phyloP scores from a whole-genome alignment of 1,140 invertebrate species.

The Drosophila navojoa region DNA sequence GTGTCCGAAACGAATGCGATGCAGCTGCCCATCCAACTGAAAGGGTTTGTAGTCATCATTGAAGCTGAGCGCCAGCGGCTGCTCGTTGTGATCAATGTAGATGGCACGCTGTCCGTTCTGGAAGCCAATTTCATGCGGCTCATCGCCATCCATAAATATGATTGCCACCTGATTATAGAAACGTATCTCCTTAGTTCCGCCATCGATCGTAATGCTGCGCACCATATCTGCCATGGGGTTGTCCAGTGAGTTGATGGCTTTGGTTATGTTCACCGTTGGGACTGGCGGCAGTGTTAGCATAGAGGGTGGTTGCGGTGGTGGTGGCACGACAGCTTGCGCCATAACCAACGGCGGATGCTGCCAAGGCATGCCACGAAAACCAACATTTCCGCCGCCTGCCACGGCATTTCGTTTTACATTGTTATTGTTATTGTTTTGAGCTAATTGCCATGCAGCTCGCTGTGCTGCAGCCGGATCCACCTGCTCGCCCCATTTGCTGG shows the following conservation, averaged over 20 bases:
- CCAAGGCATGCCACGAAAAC: constrained; percentile 67
- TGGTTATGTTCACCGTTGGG: constrained; percentile 51
- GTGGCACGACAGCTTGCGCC: constrained; percentile 48
- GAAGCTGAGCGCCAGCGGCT: constrained; percentile 88
- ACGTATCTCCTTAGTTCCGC: constrained; percentile 91
- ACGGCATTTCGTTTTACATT: constrained; percentile 35
- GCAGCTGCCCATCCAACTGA: constrained; percentile 88
- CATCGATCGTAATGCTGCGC: constrained; percentile 93
- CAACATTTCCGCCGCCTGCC: constrained; percentile 10
- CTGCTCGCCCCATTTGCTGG: constrained; percentile 77
- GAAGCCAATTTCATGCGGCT: constrained; percentile 93
- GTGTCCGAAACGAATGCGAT: constrained; percentile 94
- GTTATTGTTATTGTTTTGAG: constrained; percentile 53
- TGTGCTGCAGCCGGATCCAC: constrained; percentile 62
- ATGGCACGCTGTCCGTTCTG: constrained; percentile 88
- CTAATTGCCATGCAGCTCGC: constrained; percentile 60
- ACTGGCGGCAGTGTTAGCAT: constrained; percentile 58
- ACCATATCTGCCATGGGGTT: constrained; percentile 80
- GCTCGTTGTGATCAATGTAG: constrained; percentile 89
- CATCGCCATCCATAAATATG: constrained; percentile 92
- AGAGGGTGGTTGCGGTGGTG: constrained; percentile 66
- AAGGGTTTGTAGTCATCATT: constrained; percentile 90
- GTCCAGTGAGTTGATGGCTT: constrained; percentile 79
- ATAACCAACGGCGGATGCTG: constrained; percentile 67
- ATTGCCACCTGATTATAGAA: constrained; percentile 94